Conservation (phyloP, 2,888 invertebrate species). For the Quadroppia sp. region DNA sequence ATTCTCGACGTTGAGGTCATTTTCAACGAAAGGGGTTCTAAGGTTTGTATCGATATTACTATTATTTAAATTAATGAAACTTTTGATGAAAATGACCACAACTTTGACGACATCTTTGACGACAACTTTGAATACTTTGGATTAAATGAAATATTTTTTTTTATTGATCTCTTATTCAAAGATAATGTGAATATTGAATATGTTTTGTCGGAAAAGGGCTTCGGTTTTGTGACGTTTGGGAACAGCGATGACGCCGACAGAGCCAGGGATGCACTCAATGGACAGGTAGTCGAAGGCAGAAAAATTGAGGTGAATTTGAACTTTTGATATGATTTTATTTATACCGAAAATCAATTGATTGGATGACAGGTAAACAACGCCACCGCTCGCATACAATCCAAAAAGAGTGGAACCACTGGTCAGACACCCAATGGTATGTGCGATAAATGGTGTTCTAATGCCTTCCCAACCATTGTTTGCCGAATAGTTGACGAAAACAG, state of each 20-base stretch:
- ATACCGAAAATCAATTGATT: no score
- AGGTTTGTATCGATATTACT: constrained; percentile 30
- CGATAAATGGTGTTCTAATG: no score
- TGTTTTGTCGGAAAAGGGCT: constrained; percentile 35
- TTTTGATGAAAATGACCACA: no score
- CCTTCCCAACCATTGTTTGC: background rate
- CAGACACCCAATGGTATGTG: constrained; percentile 23
- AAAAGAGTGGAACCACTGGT: constrained; percentile 1
- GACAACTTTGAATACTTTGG: background rate
- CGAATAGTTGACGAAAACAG: background rate
- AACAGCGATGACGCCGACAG: constrained; percentile 41
- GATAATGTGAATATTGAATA: constrained; percentile 14
- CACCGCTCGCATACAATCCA: constrained; percentile 41
- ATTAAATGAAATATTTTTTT: background rate
- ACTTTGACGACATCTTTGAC: no score
- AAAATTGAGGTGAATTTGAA: constrained; percentile 42
- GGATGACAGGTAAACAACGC: constrained; percentile 43
- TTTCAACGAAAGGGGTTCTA: constrained; percentile 45
- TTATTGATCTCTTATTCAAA: constrained; percentile 7
- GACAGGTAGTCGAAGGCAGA: constrained; percentile 43
- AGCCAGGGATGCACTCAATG: constrained; percentile 42
- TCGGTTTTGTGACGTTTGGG: constrained; percentile 44
- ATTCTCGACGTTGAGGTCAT: constrained; percentile 45
- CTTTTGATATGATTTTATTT: no score
- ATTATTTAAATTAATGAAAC: background rate